Percentiles rank a stretch among this genome's conserved stretches.
phyloP scores from a whole-genome alignment of 2,888 invertebrate species.

The Pandemis cinnamomeana region DNA sequence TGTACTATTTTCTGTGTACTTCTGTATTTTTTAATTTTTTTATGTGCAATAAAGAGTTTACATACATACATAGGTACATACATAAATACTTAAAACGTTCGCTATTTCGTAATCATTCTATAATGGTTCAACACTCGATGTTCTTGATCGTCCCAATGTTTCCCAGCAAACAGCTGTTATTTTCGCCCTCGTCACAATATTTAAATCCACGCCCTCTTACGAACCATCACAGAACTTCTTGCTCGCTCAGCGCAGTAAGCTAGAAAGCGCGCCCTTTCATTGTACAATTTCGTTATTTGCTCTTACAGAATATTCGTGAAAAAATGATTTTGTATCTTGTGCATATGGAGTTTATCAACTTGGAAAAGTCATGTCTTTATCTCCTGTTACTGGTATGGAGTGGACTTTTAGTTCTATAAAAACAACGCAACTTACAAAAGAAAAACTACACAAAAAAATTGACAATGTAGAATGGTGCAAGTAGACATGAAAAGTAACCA shows the following conservation, averaged over 20 bases:
- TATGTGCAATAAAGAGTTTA: no score
- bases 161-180: conserved; percentile 2
- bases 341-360: not conserved
- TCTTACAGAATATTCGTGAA: not conserved
- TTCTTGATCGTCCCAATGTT: not conserved
- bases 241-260: not conserved
- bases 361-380: not conserved
- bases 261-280: not conserved
- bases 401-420: not conserved
- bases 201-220: conserved; percentile 26
- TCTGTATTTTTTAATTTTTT: no score
- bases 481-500: no score
- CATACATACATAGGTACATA: no score
- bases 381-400: not conserved
- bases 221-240: conserved; percentile 4
- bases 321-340: not conserved
- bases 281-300: not conserved
- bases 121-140: not conserved
- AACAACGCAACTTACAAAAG: not conserved
- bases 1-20: no score
- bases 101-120: not conserved
- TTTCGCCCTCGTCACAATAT: not conserved
- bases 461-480: not conserved
- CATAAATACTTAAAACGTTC: no score
- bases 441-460: not conserved